A percentile compares a stretch with the other conserved stretches of the same genome.
These are phyloP conservation scores for Bryconaethiops microstoma DNA, from an alignment of 2,797 vertebrate genomes.

Conservation along the genomic window DNA sequence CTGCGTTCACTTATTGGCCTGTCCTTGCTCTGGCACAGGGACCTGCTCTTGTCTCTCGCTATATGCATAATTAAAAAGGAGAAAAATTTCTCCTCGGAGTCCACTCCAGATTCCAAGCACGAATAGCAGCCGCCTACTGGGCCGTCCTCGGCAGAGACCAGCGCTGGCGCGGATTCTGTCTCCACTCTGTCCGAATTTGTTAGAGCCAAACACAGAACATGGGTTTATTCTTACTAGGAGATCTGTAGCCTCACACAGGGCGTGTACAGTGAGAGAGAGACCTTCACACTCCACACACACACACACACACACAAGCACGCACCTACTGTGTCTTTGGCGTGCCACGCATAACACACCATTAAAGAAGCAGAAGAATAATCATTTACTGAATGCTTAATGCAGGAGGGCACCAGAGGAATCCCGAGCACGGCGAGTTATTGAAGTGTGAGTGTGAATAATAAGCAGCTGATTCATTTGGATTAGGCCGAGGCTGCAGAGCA, in stretches of 20 bases:
- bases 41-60: constrained; percentile 36
- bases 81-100: constrained; percentile 18
- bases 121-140: background rate
- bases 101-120: constrained; percentile 60
- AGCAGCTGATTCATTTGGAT: constrained; percentile 46
- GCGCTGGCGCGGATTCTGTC: background rate
- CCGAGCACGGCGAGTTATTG: constrained; percentile 23
- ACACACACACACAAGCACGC: background rate
- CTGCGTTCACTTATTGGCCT: constrained; percentile 67
- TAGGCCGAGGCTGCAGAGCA: constrained; percentile 24
- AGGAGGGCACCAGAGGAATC: constrained; percentile 33
- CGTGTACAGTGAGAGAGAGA: constrained; percentile 6
- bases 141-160: background rate
- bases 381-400: constrained; percentile 48
- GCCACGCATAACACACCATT: constrained; percentile 13
- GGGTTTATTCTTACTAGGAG: constrained; percentile 15
- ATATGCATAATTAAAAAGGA: constrained; percentile 64
- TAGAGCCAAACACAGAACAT: background rate
- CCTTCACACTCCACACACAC: constrained; percentile 5
- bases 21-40: constrained; percentile 51
- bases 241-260: background rate
- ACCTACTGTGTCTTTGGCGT: background rate
- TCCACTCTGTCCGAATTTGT: background rate
- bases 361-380: constrained; percentile 36
- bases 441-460: constrained; percentile 37